These are phyloP conservation scores for Ichneumon xanthorius DNA, from an alignment of 2,888 invertebrate genomes.

Conservation along the genomic window DNA sequence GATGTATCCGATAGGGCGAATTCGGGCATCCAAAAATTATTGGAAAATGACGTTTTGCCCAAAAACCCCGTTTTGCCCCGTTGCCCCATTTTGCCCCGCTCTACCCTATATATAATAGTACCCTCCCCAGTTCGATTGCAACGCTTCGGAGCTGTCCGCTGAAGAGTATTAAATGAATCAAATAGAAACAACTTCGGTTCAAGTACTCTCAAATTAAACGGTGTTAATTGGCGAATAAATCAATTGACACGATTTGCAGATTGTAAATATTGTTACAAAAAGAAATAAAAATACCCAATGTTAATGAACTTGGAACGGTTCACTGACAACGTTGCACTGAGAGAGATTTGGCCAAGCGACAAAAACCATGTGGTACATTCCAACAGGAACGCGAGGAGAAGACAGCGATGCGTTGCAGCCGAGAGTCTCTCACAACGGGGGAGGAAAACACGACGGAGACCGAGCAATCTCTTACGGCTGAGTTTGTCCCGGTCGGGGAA, in stretches of 20 bases:
- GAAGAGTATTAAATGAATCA: conserved; percentile 22
- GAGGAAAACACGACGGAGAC: conserved; percentile 68
- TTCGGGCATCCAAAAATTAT: too few species aligned
- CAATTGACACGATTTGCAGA: not conserved
- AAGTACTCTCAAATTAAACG: too few species aligned
- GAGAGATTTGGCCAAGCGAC: too few species aligned
- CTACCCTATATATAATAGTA: conserved; percentile 69
- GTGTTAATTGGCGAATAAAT: not conserved
- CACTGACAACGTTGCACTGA: too few species aligned
- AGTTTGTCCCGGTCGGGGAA: conserved; percentile 75
- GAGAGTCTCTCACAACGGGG: conserved; percentile 5
- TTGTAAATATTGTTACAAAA: too few species aligned
- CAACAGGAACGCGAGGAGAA: conserved; percentile 38
- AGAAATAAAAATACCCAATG: too few species aligned
- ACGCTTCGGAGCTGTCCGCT: conserved; percentile 69
- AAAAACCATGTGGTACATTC: too few species aligned
- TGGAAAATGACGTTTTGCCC: too few species aligned
- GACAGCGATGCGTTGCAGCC: conserved; percentile 34
- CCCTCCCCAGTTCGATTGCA: conserved; percentile 74
- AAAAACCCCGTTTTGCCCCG: too few species aligned
- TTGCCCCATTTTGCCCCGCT: too few species aligned
- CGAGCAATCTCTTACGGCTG: conserved; percentile 81
- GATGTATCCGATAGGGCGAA: too few species aligned
- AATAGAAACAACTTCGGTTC: not conserved
- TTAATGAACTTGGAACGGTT: too few species aligned